Conservation (phyloP, 2,888 invertebrate species). For the Chaitophorus viminalis region DNA sequence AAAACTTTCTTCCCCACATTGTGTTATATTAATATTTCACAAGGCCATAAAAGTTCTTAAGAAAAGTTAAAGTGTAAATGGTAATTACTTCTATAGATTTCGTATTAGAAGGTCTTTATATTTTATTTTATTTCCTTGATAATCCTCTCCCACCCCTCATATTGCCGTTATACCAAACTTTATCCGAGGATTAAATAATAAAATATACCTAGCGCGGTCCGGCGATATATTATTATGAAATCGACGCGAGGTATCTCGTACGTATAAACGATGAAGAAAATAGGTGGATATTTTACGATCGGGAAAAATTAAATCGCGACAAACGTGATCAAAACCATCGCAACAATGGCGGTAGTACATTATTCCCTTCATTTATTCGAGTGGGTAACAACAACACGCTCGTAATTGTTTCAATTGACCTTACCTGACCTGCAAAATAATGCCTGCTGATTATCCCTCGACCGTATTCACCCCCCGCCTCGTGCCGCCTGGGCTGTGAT, state of each 20-base stretch:
- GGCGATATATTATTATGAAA: not conserved
- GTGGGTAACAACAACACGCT: not conserved
- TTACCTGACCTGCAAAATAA: conserved; percentile 84
- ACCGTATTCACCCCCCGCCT: conserved; percentile 87
- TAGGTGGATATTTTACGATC: not conserved
- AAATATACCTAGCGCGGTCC: not conserved
- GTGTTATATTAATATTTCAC: conserved; percentile 58
- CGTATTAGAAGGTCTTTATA: conserved; percentile 10
- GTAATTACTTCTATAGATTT: conserved; percentile 50
- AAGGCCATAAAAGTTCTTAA: conserved; percentile 47
- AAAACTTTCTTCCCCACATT: conserved; percentile 51
- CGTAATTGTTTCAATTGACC: conserved; percentile 47
- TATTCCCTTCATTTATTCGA: not conserved
- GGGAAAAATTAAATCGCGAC: not conserved
- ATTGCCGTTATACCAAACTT: conserved; percentile 7
- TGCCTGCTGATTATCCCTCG: conserved; percentile 85
- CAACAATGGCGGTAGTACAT: not conserved
- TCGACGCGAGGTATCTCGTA: not conserved
- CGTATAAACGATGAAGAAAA: not conserved
- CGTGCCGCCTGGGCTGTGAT: conserved; percentile 81
- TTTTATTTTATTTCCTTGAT: not conserved
- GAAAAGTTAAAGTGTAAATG: conserved; percentile 53
- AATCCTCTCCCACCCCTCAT: not conserved
- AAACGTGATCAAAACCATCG: conserved; percentile 1
- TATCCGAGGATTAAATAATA: conserved; percentile 38